Conservation (phyloP, 2,888 invertebrate species). For the Dromius quadrimaculatus region DNA sequence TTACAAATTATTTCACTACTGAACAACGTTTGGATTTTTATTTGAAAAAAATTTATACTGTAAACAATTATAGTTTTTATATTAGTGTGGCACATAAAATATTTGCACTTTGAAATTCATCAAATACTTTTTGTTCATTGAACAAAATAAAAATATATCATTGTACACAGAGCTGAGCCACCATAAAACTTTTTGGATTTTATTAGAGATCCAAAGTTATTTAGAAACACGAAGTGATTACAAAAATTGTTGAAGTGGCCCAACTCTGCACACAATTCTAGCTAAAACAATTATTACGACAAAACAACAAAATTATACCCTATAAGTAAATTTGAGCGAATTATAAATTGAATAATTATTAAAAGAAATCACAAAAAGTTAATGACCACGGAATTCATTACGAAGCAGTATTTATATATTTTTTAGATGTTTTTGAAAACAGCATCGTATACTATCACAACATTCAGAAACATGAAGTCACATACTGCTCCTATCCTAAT, state of each 20-base stretch:
- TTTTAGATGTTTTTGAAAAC: constrained; percentile 11
- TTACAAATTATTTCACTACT: constrained; percentile 37
- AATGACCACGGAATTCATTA: constrained; percentile 5
- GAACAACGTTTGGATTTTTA: constrained; percentile 37
- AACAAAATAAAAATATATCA: constrained; percentile 5
- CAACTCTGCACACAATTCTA: no score
- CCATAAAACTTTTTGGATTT: no score
- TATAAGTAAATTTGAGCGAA: no score
- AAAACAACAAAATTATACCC: no score
- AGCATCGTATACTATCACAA: constrained; percentile 50
- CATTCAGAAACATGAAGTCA: constrained; percentile 41
- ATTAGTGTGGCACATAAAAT: constrained; percentile 27
- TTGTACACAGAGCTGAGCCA: no score
- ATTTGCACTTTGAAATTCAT: constrained; percentile 28
- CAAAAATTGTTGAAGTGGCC: no score
- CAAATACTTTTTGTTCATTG: not conserved
- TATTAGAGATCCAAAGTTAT: no score
- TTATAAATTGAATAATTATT: no score
- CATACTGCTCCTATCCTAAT: constrained; percentile 45
- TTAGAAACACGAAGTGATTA: no score
- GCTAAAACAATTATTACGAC: no score
- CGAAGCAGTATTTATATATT: constrained; percentile 16
- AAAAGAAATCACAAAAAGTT: no score
- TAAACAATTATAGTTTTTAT: constrained; percentile 16
- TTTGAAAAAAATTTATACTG: constrained; percentile 25